phyloP scores from a whole-genome alignment of 2,113 vertebrate genomes.

The Lipotes vexillifer region DNA sequence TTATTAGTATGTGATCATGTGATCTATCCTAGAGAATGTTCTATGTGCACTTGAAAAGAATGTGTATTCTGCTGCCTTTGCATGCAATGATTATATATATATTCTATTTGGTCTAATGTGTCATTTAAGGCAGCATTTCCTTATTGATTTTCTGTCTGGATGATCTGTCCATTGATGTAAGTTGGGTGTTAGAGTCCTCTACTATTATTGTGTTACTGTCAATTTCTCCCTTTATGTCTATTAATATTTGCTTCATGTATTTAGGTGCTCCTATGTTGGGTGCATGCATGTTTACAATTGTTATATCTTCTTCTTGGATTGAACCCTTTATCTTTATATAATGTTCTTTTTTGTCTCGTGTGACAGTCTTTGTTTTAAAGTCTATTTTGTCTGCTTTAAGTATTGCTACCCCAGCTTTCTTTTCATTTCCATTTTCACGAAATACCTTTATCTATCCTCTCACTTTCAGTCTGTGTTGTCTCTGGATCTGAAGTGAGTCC shows the following conservation, averaged over 20 bases:
- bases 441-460: not conserved
- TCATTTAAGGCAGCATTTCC: no score
- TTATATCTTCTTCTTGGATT: not conserved
- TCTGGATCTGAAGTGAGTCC: not conserved
- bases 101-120: no score
- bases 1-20: not conserved
- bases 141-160: not conserved
- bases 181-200: not conserved
- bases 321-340: not conserved
- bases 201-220: not conserved
- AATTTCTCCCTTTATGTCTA: not conserved
- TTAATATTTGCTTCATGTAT: not conserved
- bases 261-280: not conserved
- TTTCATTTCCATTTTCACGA: not conserved
- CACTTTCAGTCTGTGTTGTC: not conserved
- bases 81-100: not conserved
- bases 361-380: not conserved
- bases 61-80: not conserved
- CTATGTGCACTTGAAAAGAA: not conserved
- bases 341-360: not conserved
- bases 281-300: not conserved
- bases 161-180: not conserved
- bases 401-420: not conserved
- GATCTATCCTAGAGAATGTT: not conserved
- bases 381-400: not conserved